Conservation (phyloP, 2,113 vertebrate genomes). For the Pterocles gutturalis region DNA sequence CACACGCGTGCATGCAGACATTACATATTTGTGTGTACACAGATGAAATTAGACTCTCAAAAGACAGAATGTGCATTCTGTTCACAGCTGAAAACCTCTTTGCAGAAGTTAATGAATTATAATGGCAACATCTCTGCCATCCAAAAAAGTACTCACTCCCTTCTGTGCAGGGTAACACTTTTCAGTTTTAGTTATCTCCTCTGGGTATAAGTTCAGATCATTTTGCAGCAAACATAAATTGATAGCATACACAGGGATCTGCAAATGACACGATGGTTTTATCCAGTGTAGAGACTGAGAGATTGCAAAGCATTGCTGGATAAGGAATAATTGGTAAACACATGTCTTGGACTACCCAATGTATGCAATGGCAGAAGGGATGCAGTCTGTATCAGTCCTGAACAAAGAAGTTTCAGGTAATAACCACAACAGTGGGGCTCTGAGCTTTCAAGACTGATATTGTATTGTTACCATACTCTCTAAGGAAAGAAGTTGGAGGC, state of each 20-base stretch:
- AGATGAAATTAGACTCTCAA: background rate
- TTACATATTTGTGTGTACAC: background rate
- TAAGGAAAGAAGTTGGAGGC: background rate
- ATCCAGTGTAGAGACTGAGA: background rate
- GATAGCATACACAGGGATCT: background rate
- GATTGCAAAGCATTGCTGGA: background rate
- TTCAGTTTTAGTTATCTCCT: background rate
- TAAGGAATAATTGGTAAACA: background rate
- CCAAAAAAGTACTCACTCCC: background rate
- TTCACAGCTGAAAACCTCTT: background rate
- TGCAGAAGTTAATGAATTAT: background rate
- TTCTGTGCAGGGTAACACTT: background rate
- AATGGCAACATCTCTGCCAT: background rate
- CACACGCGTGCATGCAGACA: fast-evolving
- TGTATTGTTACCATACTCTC: background rate
- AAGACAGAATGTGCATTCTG: background rate
- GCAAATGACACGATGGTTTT: background rate
- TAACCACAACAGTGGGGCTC: background rate
- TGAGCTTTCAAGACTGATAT: background rate
- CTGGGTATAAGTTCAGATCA: background rate
- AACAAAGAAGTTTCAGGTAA: background rate
- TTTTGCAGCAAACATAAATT: background rate
- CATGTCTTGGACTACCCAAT: background rate
- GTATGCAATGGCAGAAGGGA: background rate
- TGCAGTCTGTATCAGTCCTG: background rate